Evolutionary conservation across 2,888 invertebrate species (phyloP).

Genomic region (Ochlodes sylvanus): DNA sequence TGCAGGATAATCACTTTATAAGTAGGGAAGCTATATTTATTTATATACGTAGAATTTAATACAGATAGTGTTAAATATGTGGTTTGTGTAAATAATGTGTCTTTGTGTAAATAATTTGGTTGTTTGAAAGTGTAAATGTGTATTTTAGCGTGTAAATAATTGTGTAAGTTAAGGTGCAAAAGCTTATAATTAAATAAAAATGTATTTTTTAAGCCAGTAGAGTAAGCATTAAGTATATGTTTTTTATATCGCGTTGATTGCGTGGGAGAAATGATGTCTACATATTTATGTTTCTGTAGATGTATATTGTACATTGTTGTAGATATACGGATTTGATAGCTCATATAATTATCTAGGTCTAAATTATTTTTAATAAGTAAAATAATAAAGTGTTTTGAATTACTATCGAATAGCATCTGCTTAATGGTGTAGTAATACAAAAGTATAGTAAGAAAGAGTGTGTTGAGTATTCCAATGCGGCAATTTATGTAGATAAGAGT

Average conservation of each 20-base stretch:
- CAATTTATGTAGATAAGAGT: no score
- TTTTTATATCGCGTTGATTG: conserved; percentile 1
- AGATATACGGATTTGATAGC: no score
- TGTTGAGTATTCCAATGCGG: not conserved
- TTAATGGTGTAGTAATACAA: not conserved
- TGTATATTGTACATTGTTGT: not conserved
- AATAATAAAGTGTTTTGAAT: not conserved
- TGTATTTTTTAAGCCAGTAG: not conserved
- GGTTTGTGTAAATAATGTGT: no score
- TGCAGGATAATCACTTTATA: no score
- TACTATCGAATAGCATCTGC: not conserved
- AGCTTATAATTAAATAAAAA: conserved; percentile 3
- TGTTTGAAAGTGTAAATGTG: no score
- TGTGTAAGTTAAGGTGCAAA: not conserved
- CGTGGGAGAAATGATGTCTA: not conserved
- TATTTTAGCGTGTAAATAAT: no score
- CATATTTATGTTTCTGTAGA: no score
- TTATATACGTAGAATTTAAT: no score
- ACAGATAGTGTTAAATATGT: no score
- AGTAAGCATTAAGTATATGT: not conserved
- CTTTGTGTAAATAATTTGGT: no score
- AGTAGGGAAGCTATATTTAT: no score
- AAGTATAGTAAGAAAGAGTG: not conserved
- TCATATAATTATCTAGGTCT: not conserved
- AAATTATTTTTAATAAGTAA: not conserved